Evolutionary conservation across 2,888 invertebrate species (phyloP).

Genomic region (Herminia tarsipennalis): DNA sequence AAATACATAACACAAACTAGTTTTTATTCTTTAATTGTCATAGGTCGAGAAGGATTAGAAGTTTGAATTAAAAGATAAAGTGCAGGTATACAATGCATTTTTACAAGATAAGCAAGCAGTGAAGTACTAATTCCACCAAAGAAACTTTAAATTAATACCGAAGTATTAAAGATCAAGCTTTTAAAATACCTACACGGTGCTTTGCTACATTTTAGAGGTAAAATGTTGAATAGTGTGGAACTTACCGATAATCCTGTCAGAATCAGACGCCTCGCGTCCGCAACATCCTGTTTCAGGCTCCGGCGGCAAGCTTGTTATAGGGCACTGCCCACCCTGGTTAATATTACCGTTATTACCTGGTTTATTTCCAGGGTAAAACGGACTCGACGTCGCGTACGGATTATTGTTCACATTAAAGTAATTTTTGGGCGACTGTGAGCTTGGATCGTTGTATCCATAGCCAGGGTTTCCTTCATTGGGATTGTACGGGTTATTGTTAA

Average conservation of each 20-base stretch:
- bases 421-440: slow-evolving; percentile 7
- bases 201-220: slow-evolving; percentile 42
- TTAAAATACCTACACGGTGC: slow-evolving; percentile 22
- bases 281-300: slow-evolving; percentile 68
- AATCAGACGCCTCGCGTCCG: slow-evolving; percentile 65
- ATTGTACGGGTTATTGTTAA: slow-evolving; percentile 4
- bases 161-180: slow-evolving; percentile 5
- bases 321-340: slow-evolving; percentile 52
- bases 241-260: slow-evolving; percentile 66
- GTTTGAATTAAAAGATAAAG: too few relatives aligned
- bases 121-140: not conserved
- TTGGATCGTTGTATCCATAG: slow-evolving; percentile 1
- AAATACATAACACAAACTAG: too few relatives aligned
- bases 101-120: too few relatives aligned
- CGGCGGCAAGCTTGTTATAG: slow-evolving; percentile 62
- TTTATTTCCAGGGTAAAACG: slow-evolving; percentile 15
- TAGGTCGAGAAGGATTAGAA: too few relatives aligned
- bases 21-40: too few relatives aligned
- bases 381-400: slow-evolving; percentile 30
- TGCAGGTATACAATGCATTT: too few relatives aligned
- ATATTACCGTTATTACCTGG: slow-evolving; percentile 8
- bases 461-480: slow-evolving; percentile 7
- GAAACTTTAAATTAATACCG: slow-evolving; percentile 26
- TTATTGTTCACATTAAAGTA: slow-evolving; percentile 27
- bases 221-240: slow-evolving; percentile 24